Base-by-base conservation (phyloP, 2,797 vertebrate genomes). In the Lacerta agilis region DNA sequence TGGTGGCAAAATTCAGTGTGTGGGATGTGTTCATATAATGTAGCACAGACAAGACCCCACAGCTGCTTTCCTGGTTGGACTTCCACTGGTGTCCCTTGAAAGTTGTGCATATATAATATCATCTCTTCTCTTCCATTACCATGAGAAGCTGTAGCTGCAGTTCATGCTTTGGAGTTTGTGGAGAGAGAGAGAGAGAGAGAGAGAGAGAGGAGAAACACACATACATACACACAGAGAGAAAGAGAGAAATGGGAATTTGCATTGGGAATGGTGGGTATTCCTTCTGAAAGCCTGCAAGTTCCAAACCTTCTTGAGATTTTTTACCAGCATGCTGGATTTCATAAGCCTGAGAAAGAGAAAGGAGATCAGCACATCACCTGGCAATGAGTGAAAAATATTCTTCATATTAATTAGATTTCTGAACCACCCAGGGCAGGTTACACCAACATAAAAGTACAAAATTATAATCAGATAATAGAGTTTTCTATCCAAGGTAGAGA, bases 281-380 rank as follows among this genome's bases (percentile, higher is more conserved):
- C 77, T 29, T 73, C 5, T 36, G 76, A 73, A 88, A 75, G 58
- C 33, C 27, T 75, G 17, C 10, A 17, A 20, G 10, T 5, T 41
- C 67, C 71, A 75, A 38, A 76, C 41, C 58, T 81, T 67, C 78
- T 81, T 29, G 83, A 89, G 87, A 85, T 38, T 78, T 80, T 85
- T 55, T 71, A 81, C 49, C 71, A 83, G 49, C 64, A n/a, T 29
- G 27, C 8, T 29, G 6, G 41, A n/a, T 43, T 49, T 49, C n/a
- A 55, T 81, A 2, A 55, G 33, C 78, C 87, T 89, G 15, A 43
- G 33, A 82, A 72, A 58, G 66, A 76, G 43, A 88, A 79, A 83
- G 27, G 76, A 73, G 90, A 92, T 93, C 55, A 94, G 91, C 91
- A 93, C 82, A 89, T 58, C 7, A 67, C 20, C 3, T 41, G 3